These are phyloP conservation scores for Agrotis exclamationis DNA, from an alignment of 2,888 invertebrate genomes.

Conservation along the genomic window DNA sequence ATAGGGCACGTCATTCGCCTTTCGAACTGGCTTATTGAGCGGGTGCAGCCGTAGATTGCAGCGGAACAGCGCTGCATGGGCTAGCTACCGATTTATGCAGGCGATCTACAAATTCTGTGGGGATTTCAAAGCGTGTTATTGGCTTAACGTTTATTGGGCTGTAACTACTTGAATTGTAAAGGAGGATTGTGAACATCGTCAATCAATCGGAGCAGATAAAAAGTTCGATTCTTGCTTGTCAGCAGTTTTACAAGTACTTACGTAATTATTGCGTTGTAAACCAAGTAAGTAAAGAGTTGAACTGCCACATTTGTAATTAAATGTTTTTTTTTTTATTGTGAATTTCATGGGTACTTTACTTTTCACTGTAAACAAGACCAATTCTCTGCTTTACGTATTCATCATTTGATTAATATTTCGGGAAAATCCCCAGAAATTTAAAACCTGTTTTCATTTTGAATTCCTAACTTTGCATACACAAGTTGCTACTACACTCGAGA, in stretches of 20 bases:
- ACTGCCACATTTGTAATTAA: no score
- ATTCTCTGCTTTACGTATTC: no score
- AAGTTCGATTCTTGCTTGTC: background rate
- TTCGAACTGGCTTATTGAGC: conserved; percentile 67
- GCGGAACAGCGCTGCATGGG: conserved; percentile 55
- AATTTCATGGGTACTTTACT: no score
- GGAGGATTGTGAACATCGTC: conserved; percentile 6
- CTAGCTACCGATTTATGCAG: conserved; percentile 59
- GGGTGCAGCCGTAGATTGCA: conserved; percentile 59
- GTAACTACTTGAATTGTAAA: conserved; percentile 41
- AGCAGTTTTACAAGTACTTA: background rate
- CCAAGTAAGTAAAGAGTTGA: background rate
- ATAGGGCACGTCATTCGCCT: conserved; percentile 67
- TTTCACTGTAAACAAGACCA: no score
- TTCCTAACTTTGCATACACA: background rate
- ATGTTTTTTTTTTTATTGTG: no score
- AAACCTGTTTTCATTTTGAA: background rate
- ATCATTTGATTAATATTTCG: background rate
- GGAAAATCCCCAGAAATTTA: background rate
- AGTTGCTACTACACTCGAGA: background rate
- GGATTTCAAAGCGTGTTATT: conserved; percentile 61
- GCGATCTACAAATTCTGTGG: conserved; percentile 61
- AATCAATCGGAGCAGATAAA: conserved; percentile 5
- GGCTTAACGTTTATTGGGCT: conserved; percentile 53
- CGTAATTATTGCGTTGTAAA: background rate